Percentiles rank a stretch among this genome's conserved stretches.
Conservation (phyloP, 2,113 vertebrate genomes). For the Prionailurus bengalensis region DNA sequence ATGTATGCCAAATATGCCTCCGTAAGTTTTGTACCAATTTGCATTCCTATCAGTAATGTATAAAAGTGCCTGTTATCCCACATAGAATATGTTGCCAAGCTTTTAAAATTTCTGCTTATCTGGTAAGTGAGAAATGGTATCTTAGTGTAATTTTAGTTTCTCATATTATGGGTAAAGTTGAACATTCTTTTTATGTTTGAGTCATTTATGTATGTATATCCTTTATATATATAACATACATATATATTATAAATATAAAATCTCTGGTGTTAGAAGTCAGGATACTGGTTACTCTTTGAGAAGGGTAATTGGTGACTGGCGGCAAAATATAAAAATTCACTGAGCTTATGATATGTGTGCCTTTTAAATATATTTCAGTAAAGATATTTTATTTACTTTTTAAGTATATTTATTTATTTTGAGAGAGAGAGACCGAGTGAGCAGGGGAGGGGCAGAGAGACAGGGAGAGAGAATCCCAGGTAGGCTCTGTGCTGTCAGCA, state of each 20-base stretch:
- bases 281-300: neutral
- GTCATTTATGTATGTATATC: neutral
- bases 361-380: slow-evolving; percentile 25
- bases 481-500: neutral
- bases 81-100: neutral
- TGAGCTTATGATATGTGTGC: neutral
- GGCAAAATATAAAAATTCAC: neutral
- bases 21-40: neutral
- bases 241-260: neutral
- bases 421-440: neutral
- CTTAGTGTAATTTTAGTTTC: neutral
- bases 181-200: neutral
- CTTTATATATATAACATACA: neutral
- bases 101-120: neutral
- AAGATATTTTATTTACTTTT: neutral
- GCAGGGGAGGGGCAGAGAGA: neutral
- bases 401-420: neutral
- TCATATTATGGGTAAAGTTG: neutral
- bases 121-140: neutral
- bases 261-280: neutral
- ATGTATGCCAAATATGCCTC: neutral
- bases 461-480: neutral
- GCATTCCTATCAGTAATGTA: neutral
- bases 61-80: neutral
- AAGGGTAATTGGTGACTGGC: neutral